phyloP scores from a whole-genome alignment of 2,797 vertebrate genomes.

The Bryconaethiops microstoma region DNA sequence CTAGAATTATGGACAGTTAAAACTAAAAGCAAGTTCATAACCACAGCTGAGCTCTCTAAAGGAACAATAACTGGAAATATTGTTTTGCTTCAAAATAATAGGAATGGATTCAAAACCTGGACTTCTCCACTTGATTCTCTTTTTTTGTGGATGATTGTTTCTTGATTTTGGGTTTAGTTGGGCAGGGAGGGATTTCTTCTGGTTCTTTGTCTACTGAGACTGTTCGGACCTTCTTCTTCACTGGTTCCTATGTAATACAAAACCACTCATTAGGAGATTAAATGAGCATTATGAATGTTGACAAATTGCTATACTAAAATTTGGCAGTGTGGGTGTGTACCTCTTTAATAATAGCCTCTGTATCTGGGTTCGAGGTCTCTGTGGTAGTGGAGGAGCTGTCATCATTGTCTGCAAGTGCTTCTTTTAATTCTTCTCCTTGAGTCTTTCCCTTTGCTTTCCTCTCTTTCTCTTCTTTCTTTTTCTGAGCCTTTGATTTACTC shows the following conservation, averaged over 20 bases:
- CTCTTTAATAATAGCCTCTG: slow-evolving; percentile 91
- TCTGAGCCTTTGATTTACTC: slow-evolving; percentile 88
- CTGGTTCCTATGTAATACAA: slow-evolving; percentile 81
- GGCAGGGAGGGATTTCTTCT: slow-evolving; percentile 82
- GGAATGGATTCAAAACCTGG: slow-evolving; percentile 77
- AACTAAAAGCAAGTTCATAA: not conserved
- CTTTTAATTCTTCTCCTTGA: slow-evolving; percentile 91
- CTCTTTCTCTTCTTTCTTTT: slow-evolving; percentile 91
- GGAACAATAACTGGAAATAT: not conserved
- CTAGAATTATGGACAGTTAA: too few species aligned
- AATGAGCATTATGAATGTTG: not conserved
- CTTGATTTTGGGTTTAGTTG: slow-evolving; percentile 87
- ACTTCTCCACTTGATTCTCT: slow-evolving; percentile 86
- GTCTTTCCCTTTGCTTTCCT: slow-evolving; percentile 83
- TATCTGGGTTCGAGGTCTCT: slow-evolving; percentile 96
- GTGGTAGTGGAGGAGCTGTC: slow-evolving; percentile 99
- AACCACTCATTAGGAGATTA: not conserved
- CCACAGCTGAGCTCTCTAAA: not conserved
- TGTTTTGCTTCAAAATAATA: not conserved
- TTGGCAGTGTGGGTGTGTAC: slow-evolving; percentile 60
- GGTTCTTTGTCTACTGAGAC: slow-evolving; percentile 76
- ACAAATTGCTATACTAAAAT: not conserved
- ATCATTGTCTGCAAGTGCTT: slow-evolving; percentile 88
- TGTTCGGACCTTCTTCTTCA: slow-evolving; percentile 90
- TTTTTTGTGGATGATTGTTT: slow-evolving; percentile 85